Conservation (phyloP, 2,113 vertebrate genomes). For the Guaruba guarouba region DNA sequence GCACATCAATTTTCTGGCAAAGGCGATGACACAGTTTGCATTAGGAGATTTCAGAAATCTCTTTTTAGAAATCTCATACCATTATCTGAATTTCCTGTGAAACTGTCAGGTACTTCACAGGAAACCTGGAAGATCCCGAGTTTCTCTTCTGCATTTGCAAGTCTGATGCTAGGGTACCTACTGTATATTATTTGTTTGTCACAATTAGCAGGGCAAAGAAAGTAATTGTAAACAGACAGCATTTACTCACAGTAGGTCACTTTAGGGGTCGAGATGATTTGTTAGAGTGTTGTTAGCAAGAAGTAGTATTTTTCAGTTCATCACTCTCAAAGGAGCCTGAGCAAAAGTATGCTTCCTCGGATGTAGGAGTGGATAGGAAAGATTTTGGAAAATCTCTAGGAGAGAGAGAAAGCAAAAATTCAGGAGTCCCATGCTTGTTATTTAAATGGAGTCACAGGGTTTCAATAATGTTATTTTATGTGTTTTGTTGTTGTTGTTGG, state of each 20-base stretch:
- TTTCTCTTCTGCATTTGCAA: neutral
- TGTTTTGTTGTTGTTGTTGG: neutral
- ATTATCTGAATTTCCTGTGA: neutral
- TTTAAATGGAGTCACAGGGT: neutral
- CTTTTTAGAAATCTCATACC: neutral
- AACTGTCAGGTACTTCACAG: neutral
- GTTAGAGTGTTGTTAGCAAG: conserved; percentile 10
- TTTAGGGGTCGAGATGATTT: neutral
- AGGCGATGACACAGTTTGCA: neutral
- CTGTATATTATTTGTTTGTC: neutral
- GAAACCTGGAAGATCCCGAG: neutral
- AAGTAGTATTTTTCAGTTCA: neutral
- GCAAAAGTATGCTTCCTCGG: neutral
- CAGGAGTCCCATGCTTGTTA: neutral
- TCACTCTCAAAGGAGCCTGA: conserved; percentile 5
- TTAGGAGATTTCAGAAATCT: neutral
- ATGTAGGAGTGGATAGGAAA: neutral
- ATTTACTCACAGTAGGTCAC: neutral
- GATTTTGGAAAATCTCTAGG: conserved; percentile 9
- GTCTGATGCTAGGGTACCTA: neutral
- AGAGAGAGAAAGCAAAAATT: neutral
- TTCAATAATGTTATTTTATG: neutral
- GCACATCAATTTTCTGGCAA: neutral
- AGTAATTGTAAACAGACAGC: neutral
- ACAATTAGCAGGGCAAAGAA: neutral